Conservation (phyloP, 1,140 invertebrate species). For the Drosophila prosaltans region DNA sequence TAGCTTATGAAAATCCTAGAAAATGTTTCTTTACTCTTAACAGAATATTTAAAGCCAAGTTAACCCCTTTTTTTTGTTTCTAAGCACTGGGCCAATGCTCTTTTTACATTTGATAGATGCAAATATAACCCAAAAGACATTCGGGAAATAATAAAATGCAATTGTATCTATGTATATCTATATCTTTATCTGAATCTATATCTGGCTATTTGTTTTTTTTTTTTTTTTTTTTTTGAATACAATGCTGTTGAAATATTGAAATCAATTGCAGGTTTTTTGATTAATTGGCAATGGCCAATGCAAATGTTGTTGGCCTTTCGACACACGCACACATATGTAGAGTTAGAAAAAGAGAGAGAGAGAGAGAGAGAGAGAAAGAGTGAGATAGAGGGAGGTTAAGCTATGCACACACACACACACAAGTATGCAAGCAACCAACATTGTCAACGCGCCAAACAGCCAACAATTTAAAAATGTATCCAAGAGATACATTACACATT, state of each 20-base stretch:
- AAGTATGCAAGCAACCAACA: slow-evolving; percentile 20
- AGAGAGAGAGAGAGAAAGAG: slow-evolving; percentile 7
- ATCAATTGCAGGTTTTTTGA: slow-evolving; percentile 68
- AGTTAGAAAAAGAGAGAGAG: background rate
- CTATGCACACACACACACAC: slow-evolving; percentile 19
- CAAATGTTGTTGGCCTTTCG: slow-evolving; percentile 73
- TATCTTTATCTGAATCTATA: slow-evolving; percentile 3
- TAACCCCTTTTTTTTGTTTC: background rate
- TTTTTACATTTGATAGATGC: background rate
- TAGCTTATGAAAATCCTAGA: background rate
- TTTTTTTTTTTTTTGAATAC: slow-evolving; percentile 44
- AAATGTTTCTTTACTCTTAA: background rate
- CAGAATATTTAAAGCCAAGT: background rate
- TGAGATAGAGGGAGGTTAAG: background rate
- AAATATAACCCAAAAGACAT: slow-evolving; percentile 6
- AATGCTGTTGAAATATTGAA: slow-evolving; percentile 71
- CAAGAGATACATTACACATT: slow-evolving; percentile 79
- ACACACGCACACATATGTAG: slow-evolving; percentile 24
- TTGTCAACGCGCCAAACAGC: slow-evolving; percentile 72
- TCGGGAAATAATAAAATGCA: slow-evolving; percentile 9
- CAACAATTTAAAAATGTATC: slow-evolving; percentile 77
- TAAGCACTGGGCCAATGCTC: background rate
- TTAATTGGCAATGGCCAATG: slow-evolving; percentile 72
- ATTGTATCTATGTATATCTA: slow-evolving; percentile 4
- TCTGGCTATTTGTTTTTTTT: background rate